Conservation (phyloP, 2,797 vertebrate species). For the Sciurus carolinensis region DNA sequence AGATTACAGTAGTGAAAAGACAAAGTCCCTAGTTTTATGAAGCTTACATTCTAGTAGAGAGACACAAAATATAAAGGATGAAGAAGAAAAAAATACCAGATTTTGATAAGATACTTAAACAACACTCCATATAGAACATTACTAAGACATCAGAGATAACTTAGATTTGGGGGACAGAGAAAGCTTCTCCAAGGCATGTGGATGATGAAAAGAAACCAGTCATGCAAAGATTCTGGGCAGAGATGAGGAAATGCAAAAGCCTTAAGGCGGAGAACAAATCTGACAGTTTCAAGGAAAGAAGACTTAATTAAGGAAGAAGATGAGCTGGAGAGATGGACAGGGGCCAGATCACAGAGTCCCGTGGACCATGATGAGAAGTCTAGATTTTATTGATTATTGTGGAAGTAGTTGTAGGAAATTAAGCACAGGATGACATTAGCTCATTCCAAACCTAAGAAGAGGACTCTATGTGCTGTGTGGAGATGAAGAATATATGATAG, state of each 20-base stretch:
- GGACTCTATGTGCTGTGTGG: neutral
- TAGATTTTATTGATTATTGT: conserved; percentile 63
- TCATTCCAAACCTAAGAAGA: conserved; percentile 53
- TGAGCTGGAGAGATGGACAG: conserved; percentile 57
- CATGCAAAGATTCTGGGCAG: conserved; percentile 32
- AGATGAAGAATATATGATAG: neutral
- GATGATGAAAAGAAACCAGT: conserved; percentile 56
- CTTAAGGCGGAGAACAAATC: conserved; percentile 49
- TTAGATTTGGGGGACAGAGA: neutral
- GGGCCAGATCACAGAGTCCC: conserved; percentile 59
- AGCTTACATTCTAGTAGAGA: conserved; percentile 29
- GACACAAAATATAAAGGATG: conserved; percentile 38
- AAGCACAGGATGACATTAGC: neutral
- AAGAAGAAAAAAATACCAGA: conserved; percentile 26
- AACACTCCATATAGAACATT: neutral
- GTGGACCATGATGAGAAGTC: conserved; percentile 51
- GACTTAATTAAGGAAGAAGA: conserved; percentile 65
- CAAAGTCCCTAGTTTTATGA: neutral
- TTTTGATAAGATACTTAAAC: conserved; percentile 41
- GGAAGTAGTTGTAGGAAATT: conserved; percentile 52
- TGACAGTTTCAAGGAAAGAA: conserved; percentile 69
- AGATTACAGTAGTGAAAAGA: conserved; percentile 7
- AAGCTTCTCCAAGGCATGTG: conserved; percentile 47
- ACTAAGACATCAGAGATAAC: conserved; percentile 24
- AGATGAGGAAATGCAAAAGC: conserved; percentile 55